phyloP scores from a whole-genome alignment of 2,113 vertebrate genomes.

The Microcebus jonahi region DNA sequence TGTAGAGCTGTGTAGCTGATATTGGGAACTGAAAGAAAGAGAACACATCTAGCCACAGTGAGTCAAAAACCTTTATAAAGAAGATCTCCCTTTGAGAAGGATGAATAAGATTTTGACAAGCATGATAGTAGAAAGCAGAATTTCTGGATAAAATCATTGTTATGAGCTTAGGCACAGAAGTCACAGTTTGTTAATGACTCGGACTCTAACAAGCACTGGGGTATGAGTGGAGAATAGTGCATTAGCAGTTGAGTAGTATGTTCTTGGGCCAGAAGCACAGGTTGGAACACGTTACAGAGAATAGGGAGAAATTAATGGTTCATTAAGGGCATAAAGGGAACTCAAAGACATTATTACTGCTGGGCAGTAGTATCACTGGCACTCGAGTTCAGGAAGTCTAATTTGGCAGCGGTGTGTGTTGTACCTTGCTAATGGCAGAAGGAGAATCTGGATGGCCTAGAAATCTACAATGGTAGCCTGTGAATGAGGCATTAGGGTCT shows the following conservation, averaged over 20 bases:
- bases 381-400: background rate
- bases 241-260: accelerated
- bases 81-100: background rate
- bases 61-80: background rate
- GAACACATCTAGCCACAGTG: background rate
- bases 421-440: background rate
- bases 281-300: background rate
- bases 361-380: background rate
- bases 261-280: background rate
- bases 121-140: background rate
- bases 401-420: background rate
- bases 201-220: background rate
- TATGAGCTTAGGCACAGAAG: background rate
- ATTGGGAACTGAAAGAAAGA: background rate
- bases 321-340: background rate
- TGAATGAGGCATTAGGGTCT: background rate
- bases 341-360: background rate
- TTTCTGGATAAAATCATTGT: background rate
- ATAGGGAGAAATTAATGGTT: background rate
- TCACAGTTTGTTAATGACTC: background rate
- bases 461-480: background rate
- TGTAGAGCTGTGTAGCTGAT: background rate
- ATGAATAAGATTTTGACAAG: background rate
- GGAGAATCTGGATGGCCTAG: background rate
- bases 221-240: background rate